Conservation (phyloP, 1,140 invertebrate genomes). For the Drosophila triauraria region DNA sequence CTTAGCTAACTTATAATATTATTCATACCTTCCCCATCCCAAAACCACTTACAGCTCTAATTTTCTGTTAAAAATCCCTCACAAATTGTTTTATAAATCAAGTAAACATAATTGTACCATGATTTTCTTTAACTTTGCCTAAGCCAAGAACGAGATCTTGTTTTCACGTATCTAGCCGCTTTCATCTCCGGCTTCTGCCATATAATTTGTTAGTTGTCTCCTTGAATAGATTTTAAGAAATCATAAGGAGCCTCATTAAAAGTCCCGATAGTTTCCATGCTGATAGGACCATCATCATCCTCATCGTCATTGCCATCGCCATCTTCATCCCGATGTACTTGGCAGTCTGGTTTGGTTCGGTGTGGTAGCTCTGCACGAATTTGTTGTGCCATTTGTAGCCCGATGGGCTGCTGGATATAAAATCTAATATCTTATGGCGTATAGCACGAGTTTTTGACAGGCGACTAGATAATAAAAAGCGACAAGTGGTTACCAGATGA, state of each 20-base stretch:
- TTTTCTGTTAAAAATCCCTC: too few relatives aligned
- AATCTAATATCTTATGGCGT: slow-evolving; percentile 63
- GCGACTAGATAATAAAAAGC: slow-evolving; percentile 75
- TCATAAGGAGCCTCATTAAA: slow-evolving; percentile 64
- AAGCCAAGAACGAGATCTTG: not conserved
- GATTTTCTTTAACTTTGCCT: not conserved
- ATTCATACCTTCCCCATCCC: too few relatives aligned
- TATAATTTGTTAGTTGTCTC: slow-evolving; percentile 78
- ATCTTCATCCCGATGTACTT: slow-evolving; percentile 14
- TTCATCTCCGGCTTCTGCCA: slow-evolving; percentile 14
- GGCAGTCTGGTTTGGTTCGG: slow-evolving; percentile 14
- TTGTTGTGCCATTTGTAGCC: slow-evolving; percentile 64
- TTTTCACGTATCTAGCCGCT: slow-evolving; percentile 4
- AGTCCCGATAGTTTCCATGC: slow-evolving; percentile 43
- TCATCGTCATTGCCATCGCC: slow-evolving; percentile 29
- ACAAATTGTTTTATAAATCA: not conserved
- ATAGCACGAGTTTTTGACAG: slow-evolving; percentile 74
- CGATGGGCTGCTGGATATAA: slow-evolving; percentile 62
- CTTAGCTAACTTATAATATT: too few relatives aligned
- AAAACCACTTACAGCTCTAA: too few relatives aligned
- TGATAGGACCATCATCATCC: slow-evolving; percentile 44
- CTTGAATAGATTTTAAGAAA: slow-evolving; percentile 72
- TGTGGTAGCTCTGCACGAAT: slow-evolving; percentile 72
- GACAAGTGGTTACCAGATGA: slow-evolving; percentile 58
- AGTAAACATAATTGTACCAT: not conserved